Percentiles rank a stretch among this genome's conserved stretches.
These are phyloP conservation scores for Heliocidaris erythrogramma DNA, from an alignment of 35 echinoderm and acorn worm species.

Conservation along the genomic window DNA sequence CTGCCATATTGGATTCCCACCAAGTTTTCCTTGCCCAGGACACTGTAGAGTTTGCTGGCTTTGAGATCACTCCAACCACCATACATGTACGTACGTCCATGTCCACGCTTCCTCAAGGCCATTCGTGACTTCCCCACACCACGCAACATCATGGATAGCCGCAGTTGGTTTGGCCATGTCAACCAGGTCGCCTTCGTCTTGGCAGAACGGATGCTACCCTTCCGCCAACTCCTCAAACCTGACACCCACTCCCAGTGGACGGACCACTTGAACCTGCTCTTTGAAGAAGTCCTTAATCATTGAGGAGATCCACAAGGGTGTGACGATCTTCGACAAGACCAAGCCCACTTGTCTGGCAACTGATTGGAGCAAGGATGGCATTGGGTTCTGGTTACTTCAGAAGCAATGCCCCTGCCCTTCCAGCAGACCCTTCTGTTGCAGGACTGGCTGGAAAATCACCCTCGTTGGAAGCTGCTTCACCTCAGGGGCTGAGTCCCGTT, in stretches of 20 bases:
- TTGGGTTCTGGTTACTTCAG: conserved; percentile 48
- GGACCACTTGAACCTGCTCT: neutral
- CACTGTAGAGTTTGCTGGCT: conserved; percentile 59
- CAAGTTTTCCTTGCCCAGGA: neutral
- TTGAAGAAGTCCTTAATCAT: conserved; percentile 22
- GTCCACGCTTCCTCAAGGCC: conserved; percentile 34
- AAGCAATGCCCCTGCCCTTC: conserved; percentile 53
- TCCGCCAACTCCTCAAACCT: conserved; percentile 20
- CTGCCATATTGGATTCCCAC: too few relatives aligned
- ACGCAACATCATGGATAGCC: conserved; percentile 17
- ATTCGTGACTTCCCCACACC: conserved; percentile 53
- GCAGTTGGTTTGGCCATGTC: conserved; percentile 51
- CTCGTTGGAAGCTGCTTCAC: conserved; percentile 36
- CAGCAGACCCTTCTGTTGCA: too few relatives aligned
- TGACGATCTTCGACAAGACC: conserved; percentile 40
- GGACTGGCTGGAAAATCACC: conserved; percentile 20
- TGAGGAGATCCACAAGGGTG: too few relatives aligned
- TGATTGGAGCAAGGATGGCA: conserved; percentile 47
- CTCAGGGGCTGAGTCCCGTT: conserved; percentile 17
- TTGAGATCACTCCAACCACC: conserved; percentile 47
- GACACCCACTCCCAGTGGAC: neutral
- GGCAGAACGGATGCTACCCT: conserved; percentile 15
- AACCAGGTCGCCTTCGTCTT: conserved; percentile 49
- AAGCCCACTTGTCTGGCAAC: too few relatives aligned
- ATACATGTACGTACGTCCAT: conserved; percentile 46